These are phyloP conservation scores for Bucco capensis DNA, from an alignment of 2,113 vertebrate genomes.

Conservation along the genomic window DNA sequence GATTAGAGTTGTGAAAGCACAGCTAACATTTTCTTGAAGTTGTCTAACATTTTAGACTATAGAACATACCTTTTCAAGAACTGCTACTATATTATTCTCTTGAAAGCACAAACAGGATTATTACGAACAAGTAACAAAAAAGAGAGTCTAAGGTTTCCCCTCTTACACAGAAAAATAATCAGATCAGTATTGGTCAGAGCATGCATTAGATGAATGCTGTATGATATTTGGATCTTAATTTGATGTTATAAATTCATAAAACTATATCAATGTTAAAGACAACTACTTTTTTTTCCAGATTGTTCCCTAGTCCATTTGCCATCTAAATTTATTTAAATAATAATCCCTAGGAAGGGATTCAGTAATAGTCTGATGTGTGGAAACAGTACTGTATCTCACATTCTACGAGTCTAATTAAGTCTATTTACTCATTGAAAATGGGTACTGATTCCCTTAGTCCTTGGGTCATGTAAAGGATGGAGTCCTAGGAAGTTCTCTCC, in stretches of 20 bases:
- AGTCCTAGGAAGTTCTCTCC: neutral
- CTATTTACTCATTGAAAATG: neutral
- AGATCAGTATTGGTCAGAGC: neutral
- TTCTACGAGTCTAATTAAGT: neutral
- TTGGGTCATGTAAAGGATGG: neutral
- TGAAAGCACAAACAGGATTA: neutral
- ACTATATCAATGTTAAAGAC: neutral
- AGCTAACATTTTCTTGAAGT: constrained; percentile 3
- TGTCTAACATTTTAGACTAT: neutral
- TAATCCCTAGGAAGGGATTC: neutral
- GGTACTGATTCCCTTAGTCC: neutral
- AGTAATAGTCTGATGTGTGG: neutral
- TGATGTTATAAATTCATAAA: neutral
- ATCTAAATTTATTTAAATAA: neutral
- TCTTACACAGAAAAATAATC: neutral
- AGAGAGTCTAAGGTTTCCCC: neutral
- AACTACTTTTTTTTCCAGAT: neutral
- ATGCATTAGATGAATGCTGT: neutral
- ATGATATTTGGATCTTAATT: neutral
- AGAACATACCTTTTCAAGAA: neutral
- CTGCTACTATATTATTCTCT: neutral
- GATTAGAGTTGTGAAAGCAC: neutral
- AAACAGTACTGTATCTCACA: neutral
- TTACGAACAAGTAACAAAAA: neutral
- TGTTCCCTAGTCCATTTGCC: neutral